Conservation (phyloP, 2,888 invertebrate genomes). For the Melolontha melolontha region DNA sequence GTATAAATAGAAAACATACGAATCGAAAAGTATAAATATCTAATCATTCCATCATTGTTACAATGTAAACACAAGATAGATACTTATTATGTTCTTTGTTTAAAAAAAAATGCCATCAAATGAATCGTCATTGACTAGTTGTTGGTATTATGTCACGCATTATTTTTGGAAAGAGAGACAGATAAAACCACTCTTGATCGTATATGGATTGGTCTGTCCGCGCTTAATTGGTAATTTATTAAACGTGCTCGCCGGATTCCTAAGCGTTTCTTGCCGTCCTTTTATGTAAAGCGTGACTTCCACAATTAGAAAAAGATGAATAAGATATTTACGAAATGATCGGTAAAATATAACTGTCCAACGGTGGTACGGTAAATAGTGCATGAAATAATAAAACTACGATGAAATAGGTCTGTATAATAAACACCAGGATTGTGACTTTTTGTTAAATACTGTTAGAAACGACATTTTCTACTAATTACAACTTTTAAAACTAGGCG, state of each 20-base stretch:
- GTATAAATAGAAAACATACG: not conserved
- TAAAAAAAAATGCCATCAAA: constrained; percentile 1
- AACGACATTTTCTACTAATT: not conserved
- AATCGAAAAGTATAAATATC: constrained; percentile 8
- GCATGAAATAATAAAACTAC: constrained; percentile 10
- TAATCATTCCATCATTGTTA: constrained; percentile 14
- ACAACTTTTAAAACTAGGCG: no score
- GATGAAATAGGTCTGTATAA: constrained; percentile 1
- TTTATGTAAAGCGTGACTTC: constrained; percentile 19
- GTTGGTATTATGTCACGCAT: constrained; percentile 24
- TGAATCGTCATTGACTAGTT: constrained; percentile 25
- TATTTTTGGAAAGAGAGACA: constrained; percentile 22
- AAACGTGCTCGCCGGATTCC: constrained; percentile 15
- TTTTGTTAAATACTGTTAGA: constrained; percentile 3
- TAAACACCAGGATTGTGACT: not conserved
- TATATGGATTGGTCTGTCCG: not conserved
- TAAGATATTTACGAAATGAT: constrained; percentile 10
- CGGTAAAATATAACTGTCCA: constrained; percentile 29
- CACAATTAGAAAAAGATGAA: constrained; percentile 11
- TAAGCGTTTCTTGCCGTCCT: constrained; percentile 10
- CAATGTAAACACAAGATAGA: constrained; percentile 23
- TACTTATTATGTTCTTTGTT: constrained; percentile 7
- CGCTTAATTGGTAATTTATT: constrained; percentile 25
- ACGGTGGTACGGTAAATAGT: constrained; percentile 22
- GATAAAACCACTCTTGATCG: constrained; percentile 13